Base-by-base conservation (phyloP, 2,113 vertebrate genomes). In the Campylomormyrus numenius region DNA sequence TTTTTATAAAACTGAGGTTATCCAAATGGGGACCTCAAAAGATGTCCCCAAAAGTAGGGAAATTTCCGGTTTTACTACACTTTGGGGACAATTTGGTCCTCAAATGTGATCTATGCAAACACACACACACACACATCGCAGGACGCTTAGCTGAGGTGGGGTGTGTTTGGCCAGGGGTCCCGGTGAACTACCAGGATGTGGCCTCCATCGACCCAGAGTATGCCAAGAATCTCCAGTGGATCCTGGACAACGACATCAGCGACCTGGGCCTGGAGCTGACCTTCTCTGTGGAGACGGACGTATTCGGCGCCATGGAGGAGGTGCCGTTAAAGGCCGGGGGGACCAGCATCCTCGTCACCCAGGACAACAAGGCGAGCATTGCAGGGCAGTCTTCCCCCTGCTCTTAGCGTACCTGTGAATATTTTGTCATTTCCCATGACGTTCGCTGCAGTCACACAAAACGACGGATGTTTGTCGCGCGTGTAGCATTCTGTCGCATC, bases 131-230 rank as follows among this genome's bases (percentile, higher is more conserved):
- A 6, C 1, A 87, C 46, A 80, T n/a, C 11, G 0, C 31, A 8
- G 35, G 13, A 21, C 7, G 2, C 74, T 80, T 2, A 46, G 19
- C 42, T 84, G 83, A 85, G 39, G 8, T 9, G 45, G 45, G 45
- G 31, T 85, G 24, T 90, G 2, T 89, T 3, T 90, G 89, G 90
- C 70, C 94, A 99, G 98, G 98, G 52, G 98, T 99, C 94, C 98
- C 98, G 88, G 98, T 99, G 91, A 99, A 97, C 96, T 99, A 99
- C 93, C 98, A 99, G 93, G 98, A 99, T 92, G 98, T 99, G 91
- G 97, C 98, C 1, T 99, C 98, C 92, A 99, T 99, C 89, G 98
- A 99, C 95, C 98, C 98, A 89, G 98, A 99, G 91, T 99, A 99
- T 91, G 98, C 97, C 48, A 99, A 99, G 94, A 99, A 99, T 92